phyloP scores from a whole-genome alignment of 2,113 vertebrate species.

The Eolophus roseicapilla region DNA sequence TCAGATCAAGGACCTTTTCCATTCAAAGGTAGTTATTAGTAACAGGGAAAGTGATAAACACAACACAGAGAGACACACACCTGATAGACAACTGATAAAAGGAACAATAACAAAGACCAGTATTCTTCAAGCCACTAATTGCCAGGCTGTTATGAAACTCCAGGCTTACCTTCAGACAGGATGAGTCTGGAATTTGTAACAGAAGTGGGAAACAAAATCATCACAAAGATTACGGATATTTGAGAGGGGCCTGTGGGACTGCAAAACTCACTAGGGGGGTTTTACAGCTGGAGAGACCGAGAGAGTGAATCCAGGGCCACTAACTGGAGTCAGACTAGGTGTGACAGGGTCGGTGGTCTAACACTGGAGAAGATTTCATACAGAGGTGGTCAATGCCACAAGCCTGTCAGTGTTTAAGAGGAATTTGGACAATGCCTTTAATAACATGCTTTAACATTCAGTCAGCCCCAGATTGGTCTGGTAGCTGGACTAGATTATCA shows the following conservation, averaged over 20 bases:
- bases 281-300: rapidly evolving
- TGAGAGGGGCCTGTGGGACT: neutral
- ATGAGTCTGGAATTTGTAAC: neutral
- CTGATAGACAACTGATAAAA: neutral
- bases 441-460: neutral
- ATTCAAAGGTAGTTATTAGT: neutral
- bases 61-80: neutral
- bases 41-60: neutral
- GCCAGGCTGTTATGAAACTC: neutral
- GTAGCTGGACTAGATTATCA: neutral
- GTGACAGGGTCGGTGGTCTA: neutral
- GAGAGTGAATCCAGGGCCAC: neutral
- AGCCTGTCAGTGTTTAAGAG: neutral
- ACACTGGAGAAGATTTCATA: neutral
- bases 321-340: neutral
- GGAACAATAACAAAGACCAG: neutral
- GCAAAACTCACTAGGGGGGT: neutral
- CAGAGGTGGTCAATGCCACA: neutral
- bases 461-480: neutral
- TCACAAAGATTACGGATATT: neutral
- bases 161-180: neutral
- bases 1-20: neutral
- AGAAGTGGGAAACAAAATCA: neutral
- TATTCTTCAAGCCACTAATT: neutral
- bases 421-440: neutral